Evolutionary conservation across 2,113 vertebrate species (phyloP), one percentile per base, ranked within the genome.

Genomic region (Sylvia atricapilla): DNA sequence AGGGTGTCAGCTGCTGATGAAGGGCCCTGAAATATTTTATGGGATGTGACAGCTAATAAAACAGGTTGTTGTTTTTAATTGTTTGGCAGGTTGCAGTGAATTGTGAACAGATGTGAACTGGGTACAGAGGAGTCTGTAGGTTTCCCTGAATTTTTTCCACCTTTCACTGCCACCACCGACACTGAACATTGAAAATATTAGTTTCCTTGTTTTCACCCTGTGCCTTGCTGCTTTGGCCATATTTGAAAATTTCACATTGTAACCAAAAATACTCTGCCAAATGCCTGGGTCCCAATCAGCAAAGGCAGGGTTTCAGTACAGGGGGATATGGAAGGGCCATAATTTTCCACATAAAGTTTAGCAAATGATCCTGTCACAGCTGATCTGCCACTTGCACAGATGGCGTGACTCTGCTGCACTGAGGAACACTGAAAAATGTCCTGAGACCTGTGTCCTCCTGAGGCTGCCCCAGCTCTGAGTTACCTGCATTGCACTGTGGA

Each of bases 21-120:
- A 93, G 75, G 89, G 73, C 76, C 74, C 90, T 90, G 92, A 62
- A 90, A 92, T 95, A 85, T 94, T 96, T 96, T 95, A 96, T 67
- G 90, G 90, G 93, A 96, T 72, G 76, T 96, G 93, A 92, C 95
- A 96, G 89, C 90, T 95, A 94, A 95, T 96, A 96, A 97, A 97
- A 95, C 94, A 96, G 93, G 90, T 96, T 94, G 92, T 77, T 96
- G 87, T 87, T 95, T 96, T 96, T 96, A 95, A 95, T 95, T 94
- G 89, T 95, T 95, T 93, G 94, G 89, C 94, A 90, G 84, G 92
- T 94, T 95, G 95, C 86, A 92, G 77, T 47, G 89, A 96, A 94
- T 95, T 73, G 93, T 70, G 92, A 97, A 79, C 96, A 97, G 84
- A 96, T 96, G 82, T 94, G 93, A 94, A 79, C 84, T 39, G 80